Evolutionary conservation across 2,113 vertebrate genomes (phyloP).

Genomic region (Neodon shergylaensis): DNA sequence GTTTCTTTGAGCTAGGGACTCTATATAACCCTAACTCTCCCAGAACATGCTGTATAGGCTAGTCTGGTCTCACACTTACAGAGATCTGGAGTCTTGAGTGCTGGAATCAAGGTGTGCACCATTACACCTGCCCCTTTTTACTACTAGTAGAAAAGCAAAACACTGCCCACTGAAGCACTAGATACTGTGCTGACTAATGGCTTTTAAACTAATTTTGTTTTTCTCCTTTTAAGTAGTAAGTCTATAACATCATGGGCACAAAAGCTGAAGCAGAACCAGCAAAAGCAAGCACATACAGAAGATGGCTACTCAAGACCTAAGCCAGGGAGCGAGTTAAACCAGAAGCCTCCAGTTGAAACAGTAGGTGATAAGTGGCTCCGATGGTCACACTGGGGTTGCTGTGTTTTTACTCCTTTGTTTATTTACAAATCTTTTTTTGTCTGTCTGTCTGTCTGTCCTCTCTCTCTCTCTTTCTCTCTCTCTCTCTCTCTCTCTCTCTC

Average conservation of each 20-base stretch:
- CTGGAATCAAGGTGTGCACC: neutral
- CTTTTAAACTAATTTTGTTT: neutral
- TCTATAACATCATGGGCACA: constrained; percentile 96
- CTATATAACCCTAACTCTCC: neutral
- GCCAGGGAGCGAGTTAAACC: constrained; percentile 69
- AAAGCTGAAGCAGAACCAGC: constrained; percentile 89
- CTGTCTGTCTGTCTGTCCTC: too few species aligned
- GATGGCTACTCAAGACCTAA: constrained; percentile 59
- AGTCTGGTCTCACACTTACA: neutral
- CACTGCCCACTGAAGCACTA: neutral
- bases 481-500: too few species aligned
- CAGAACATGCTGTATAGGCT: neutral
- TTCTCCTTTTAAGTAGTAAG: constrained; percentile 81
- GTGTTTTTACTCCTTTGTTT: neutral
- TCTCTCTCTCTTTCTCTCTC: neutral
- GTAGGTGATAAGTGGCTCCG: constrained; percentile 71
- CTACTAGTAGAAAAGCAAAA: neutral
- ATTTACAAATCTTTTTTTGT: neutral
- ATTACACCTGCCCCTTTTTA: neutral
- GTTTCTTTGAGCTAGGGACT: neutral
- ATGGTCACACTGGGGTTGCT: neutral
- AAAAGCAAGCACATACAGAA: constrained; percentile 83
- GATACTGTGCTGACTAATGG: neutral
- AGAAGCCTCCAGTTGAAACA: constrained; percentile 58
- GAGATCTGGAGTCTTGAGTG: neutral